Evolutionary conservation across 2,113 vertebrate genomes (phyloP).

Genomic region (Morone chrysops): DNA sequence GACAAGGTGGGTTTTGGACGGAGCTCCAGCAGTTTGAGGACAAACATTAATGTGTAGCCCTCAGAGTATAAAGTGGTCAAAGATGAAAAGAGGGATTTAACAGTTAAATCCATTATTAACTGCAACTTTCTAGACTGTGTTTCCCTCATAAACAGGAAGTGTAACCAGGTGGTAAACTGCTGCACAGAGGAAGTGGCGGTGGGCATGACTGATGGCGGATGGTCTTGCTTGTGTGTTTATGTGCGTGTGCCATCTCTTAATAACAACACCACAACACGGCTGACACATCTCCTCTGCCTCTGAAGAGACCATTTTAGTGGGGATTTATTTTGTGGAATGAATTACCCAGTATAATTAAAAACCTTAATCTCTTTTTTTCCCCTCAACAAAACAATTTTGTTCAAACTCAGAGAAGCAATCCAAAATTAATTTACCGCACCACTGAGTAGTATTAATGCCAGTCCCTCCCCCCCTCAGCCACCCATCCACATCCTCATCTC

Average conservation of each 20-base stretch:
- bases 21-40: neutral
- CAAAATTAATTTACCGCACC: slow-evolving; percentile 87
- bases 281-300: slow-evolving; percentile 71
- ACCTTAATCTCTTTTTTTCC: slow-evolving; percentile 82
- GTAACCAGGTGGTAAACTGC: slow-evolving; percentile 51
- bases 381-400: slow-evolving; percentile 86
- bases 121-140: slow-evolving; percentile 23
- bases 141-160: slow-evolving; percentile 50
- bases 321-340: slow-evolving; percentile 85
- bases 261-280: slow-evolving; percentile 58
- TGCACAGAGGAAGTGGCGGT: slow-evolving; percentile 39
- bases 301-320: slow-evolving; percentile 78
- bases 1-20: neutral
- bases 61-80: slow-evolving; percentile 12
- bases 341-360: slow-evolving; percentile 86
- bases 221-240: slow-evolving; percentile 18
- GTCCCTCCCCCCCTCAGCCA: slow-evolving; percentile 16
- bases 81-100: slow-evolving; percentile 17
- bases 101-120: slow-evolving; percentile 36
- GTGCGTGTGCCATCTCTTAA: slow-evolving; percentile 60
- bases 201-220: slow-evolving; percentile 58
- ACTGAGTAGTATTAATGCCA: slow-evolving; percentile 84
- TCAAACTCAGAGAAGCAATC: slow-evolving; percentile 84
- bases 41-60: slow-evolving; percentile 11
- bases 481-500: slow-evolving; percentile 55